Evolutionary conservation across 1,140 invertebrate genomes (phyloP), one percentile per base, ranked within the genome.

Genomic region (Aphelenchoides fujianensis): DNA sequence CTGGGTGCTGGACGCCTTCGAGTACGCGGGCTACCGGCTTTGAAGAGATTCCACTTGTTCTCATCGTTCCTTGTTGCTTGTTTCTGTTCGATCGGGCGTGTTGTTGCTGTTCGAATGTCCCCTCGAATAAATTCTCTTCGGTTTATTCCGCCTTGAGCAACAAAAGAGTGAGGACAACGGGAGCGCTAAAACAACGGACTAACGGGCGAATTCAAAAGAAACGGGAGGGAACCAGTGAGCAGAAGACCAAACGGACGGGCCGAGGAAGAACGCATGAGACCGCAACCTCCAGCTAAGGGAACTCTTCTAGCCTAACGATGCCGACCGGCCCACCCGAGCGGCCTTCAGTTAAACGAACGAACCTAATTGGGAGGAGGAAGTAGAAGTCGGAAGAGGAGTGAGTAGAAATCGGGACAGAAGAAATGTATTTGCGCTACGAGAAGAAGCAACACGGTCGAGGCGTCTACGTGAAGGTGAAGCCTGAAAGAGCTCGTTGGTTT

Each of bases 1-100:
- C 35, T 82, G 80, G 80, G 79, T 81, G 0, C 62, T 63, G 36
- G 76, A 81, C 57, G 81, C 81, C 32, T 57, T 71, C 3, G 70
- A 80, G 41, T 57, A 78, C 59, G 74, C 75, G 57, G 80, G 81
- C 19, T 81, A 81, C 71, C 19, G n/a, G 63, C 5, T 59, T 5
- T 59, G 55, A 59, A 59, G 27, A 16, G 55, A 30, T 59, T 5
- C 23, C 23, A 32, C 5, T 59, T 59, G 23, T 48, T 16, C 23
- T 48, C 41, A 48, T 48, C 23, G 41, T 12, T 48, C 23, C 41
- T 48, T 48, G 41, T 48, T 48, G 41, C 41, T 48, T 48, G 41
- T 48, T 48, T 12, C 12, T 48, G 23, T 16, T 16, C 41, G 41
- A 48, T n/a, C n/a, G n/a, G n/a, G n/a, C n/a, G n/a, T n/a, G n/a